These are phyloP conservation scores for Euura saliciscinereae DNA, from an alignment of 1,140 invertebrate species.

Conservation along the genomic window DNA sequence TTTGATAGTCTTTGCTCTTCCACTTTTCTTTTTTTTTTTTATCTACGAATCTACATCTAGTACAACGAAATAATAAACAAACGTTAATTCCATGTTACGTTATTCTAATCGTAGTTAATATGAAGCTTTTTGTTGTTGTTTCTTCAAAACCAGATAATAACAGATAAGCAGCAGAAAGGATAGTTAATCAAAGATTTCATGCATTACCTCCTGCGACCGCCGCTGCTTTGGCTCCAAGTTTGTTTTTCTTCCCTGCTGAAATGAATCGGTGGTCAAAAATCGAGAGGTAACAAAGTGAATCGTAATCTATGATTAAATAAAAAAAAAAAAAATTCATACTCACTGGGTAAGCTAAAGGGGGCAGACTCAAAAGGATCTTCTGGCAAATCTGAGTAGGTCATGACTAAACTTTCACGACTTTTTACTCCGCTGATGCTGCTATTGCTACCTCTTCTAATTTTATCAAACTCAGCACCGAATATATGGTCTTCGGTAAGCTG, in stretches of 20 bases:
- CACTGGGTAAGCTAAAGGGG: constrained; percentile 78
- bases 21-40: background rate
- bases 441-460: constrained; percentile 80
- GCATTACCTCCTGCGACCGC: constrained; percentile 68
- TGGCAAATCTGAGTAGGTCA: constrained; percentile 69
- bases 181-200: constrained; percentile 57
- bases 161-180: constrained; percentile 32
- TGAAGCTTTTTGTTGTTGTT: background rate
- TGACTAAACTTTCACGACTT: constrained; percentile 76
- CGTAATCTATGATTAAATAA: background rate
- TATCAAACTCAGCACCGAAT: constrained; percentile 87
- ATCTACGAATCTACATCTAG: background rate
- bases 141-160: background rate
- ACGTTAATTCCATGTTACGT: background rate
- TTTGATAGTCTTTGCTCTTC: constrained; percentile 7
- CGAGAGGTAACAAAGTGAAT: too few species aligned
- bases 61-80: too few species aligned
- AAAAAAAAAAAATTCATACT: constrained; percentile 34
- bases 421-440: constrained; percentile 83
- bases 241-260: constrained; percentile 59
- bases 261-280: constrained; percentile 18
- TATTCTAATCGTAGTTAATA: background rate
- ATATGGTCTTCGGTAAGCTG: constrained; percentile 83
- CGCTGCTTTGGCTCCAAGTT: constrained; percentile 62
- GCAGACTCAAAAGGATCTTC: constrained; percentile 83